A percentile compares a stretch with the other conserved stretches of the same genome.
These are phyloP conservation scores for Heliconius nattereri DNA, from an alignment of 1,140 invertebrate genomes.

Conservation along the genomic window DNA sequence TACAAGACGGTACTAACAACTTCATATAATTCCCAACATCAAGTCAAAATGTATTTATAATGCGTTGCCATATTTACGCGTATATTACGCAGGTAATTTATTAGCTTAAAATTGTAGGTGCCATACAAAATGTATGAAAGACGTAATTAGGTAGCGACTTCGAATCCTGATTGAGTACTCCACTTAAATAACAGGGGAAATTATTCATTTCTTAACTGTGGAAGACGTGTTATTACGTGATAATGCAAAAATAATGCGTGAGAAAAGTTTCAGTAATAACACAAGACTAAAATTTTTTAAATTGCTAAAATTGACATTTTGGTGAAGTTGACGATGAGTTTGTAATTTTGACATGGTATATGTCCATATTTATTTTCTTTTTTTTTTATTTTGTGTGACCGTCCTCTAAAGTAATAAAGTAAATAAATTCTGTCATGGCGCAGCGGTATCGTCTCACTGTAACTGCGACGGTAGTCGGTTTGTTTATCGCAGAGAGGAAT, in stretches of 20 bases:
- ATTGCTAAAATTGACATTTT: not conserved
- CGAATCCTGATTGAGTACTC: slow-evolving; percentile 8
- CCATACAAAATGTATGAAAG: slow-evolving; percentile 74
- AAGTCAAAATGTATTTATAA: slow-evolving; percentile 70
- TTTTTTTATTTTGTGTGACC: no score
- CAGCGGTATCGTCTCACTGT: no score
- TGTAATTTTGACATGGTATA: not conserved
- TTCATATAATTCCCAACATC: slow-evolving; percentile 59
- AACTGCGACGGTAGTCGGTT: no score
- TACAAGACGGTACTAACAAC: slow-evolving; percentile 40
- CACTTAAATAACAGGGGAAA: not conserved
- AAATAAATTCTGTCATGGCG: no score
- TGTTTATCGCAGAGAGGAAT: no score
- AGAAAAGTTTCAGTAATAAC: not conserved
- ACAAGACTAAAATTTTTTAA: not conserved
- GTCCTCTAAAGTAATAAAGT: no score
- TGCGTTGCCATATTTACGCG: slow-evolving; percentile 76
- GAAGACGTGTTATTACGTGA: not conserved
- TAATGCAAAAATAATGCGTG: not conserved
- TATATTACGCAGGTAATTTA: slow-evolving; percentile 73
- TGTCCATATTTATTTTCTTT: no score
- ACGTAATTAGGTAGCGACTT: slow-evolving; percentile 58
- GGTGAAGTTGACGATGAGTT: not conserved
- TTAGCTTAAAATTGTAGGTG: slow-evolving; percentile 79
- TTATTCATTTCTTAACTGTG: not conserved